Conservation (phyloP, 2,888 invertebrate species). For the Trilocha varians region DNA sequence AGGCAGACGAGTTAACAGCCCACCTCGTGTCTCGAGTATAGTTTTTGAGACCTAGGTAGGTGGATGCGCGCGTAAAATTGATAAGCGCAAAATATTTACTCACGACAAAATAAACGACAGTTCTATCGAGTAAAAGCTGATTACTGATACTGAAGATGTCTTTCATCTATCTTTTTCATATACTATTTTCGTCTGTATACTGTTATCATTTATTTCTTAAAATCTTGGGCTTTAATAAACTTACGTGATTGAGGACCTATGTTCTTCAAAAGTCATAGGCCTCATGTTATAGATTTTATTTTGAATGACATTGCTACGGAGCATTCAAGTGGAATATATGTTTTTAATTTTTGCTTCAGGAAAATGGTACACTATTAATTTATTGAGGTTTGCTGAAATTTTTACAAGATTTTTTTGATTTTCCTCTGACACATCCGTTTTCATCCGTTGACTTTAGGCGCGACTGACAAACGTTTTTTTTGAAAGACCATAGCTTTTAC, state of each 20-base stretch:
- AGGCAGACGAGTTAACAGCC: no score
- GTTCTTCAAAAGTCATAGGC: constrained; percentile 13
- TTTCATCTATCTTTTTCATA: no score
- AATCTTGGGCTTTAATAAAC: constrained; percentile 6
- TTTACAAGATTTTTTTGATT: background rate
- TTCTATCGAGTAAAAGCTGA: no score
- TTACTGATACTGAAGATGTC: no score
- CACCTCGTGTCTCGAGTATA: no score
- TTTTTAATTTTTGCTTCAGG: background rate
- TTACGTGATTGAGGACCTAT: constrained; percentile 16
- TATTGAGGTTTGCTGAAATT: background rate
- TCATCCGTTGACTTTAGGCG: background rate
- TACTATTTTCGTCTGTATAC: no score
- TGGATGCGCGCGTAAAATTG: no score
- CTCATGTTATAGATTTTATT: constrained; percentile 12
- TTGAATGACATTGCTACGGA: constrained; percentile 10
- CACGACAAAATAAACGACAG: no score
- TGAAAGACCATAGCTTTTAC: no score
- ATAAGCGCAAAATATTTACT: no score
- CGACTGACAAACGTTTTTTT: background rate
- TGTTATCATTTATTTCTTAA: no score
- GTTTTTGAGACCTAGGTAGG: no score
- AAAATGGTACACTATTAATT: background rate
- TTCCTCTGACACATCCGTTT: background rate
- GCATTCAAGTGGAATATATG: background rate